Conservation (phyloP, 2,888 invertebrate genomes). For the Tachina grossa region DNA sequence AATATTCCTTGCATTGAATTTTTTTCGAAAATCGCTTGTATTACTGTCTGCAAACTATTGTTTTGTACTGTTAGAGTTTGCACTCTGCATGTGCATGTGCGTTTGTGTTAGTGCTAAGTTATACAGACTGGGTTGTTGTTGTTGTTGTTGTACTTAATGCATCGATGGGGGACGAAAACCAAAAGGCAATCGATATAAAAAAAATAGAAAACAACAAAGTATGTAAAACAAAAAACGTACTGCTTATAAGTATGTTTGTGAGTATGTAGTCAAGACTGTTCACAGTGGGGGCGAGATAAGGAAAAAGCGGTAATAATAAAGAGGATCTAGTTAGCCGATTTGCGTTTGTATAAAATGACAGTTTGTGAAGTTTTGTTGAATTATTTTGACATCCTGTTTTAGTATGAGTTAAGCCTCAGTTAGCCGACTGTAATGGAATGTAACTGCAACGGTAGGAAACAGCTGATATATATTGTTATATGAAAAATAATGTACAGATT, state of each 20-base stretch:
- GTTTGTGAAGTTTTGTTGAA: not conserved
- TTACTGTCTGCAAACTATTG: conserved; percentile 8
- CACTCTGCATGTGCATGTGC: conserved; percentile 20
- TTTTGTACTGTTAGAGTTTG: conserved; percentile 34
- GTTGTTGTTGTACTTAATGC: conserved; percentile 50
- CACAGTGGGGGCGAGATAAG: not conserved
- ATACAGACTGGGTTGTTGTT: conserved; percentile 39
- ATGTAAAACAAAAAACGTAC: conserved; percentile 17
- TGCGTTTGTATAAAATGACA: not conserved
- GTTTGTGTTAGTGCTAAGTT: conserved; percentile 10
- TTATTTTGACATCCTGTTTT: not conserved
- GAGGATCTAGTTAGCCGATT: no score
- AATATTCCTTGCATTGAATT: no score
- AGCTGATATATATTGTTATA: no score
- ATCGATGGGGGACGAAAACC: conserved; percentile 57
- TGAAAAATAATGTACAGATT: no score
- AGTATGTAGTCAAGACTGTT: not conserved
- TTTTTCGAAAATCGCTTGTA: no score
- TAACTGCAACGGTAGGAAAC: no score
- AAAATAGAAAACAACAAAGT: conserved; percentile 37
- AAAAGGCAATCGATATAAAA: conserved; percentile 60
- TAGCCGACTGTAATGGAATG: no score
- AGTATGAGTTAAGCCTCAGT: no score
- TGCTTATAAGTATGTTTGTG: not conserved
- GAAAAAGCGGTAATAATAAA: not conserved